A percentile compares a stretch with the other conserved stretches of the same genome.
Evolutionary conservation across 2,888 invertebrate genomes (phyloP).

Genomic region (Eupelmus urozonus): DNA sequence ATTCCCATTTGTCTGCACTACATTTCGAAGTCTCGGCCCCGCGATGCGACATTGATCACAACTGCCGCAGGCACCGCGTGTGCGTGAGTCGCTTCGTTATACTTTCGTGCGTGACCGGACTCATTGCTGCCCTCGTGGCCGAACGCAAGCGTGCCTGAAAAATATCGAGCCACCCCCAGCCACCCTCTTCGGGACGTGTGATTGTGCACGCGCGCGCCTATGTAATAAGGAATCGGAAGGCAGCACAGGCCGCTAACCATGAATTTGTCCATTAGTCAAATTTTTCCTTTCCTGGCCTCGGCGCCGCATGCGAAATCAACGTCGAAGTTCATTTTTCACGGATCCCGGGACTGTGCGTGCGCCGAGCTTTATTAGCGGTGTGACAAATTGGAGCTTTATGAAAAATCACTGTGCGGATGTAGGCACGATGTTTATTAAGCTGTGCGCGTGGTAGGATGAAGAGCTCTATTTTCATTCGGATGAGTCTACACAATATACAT

Average conservation of each 20-base stretch:
- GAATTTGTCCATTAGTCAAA: slow-evolving; percentile 28
- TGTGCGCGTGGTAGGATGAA: neutral
- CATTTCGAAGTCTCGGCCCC: neutral
- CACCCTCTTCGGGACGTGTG: neutral
- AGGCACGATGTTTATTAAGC: neutral
- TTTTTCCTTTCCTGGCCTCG: too few species aligned
- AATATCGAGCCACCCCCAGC: neutral
- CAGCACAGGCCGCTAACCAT: neutral
- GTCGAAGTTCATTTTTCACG: slow-evolving; percentile 13
- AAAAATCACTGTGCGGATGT: neutral
- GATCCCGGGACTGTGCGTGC: neutral
- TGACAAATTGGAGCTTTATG: slow-evolving; percentile 18
- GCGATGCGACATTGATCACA: slow-evolving; percentile 48
- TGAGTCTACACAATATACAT: too few species aligned
- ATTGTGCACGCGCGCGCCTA: neutral
- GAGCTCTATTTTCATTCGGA: neutral
- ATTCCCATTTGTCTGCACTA: slow-evolving; percentile 64
- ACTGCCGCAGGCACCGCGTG: slow-evolving; percentile 21
- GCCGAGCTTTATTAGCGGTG: neutral
- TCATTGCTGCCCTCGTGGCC: too few species aligned
- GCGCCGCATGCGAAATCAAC: too few species aligned
- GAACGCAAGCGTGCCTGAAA: neutral
- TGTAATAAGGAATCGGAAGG: slow-evolving; percentile 12
- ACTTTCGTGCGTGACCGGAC: slow-evolving; percentile 61
- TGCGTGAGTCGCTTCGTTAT: slow-evolving; percentile 35